These are phyloP conservation scores for Nomada hirtipes DNA, from an alignment of 2,888 invertebrate species.

Conservation along the genomic window DNA sequence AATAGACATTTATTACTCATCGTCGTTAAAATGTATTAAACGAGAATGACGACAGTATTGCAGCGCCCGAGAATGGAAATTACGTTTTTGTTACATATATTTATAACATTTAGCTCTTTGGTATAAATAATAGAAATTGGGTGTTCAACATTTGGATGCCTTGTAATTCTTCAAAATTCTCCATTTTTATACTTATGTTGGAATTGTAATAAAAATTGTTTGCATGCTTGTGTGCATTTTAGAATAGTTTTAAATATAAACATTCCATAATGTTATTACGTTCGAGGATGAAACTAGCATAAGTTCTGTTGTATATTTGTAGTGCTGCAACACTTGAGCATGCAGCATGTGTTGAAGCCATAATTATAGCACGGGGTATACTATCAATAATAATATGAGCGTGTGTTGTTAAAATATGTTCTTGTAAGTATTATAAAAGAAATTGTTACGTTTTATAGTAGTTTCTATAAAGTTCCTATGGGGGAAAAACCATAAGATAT, in stretches of 20 bases:
- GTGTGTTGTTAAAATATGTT: background rate
- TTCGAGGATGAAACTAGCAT: conserved; percentile 12
- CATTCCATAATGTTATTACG: background rate
- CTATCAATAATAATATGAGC: conserved; percentile 2
- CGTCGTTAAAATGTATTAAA: conserved; percentile 5
- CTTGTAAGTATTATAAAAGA: background rate
- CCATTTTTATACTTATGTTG: conserved; percentile 38
- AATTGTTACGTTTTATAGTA: background rate
- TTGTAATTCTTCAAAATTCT: conserved; percentile 20
- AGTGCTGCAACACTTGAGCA: conserved; percentile 32
- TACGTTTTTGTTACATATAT: background rate
- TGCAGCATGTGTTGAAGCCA: conserved; percentile 41
- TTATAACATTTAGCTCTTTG: background rate
- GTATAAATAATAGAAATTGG: conserved; percentile 6
- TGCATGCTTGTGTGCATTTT: conserved; percentile 45
- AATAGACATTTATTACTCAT: background rate
- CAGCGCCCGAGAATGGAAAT: conserved; percentile 7
- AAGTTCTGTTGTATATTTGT: background rate
- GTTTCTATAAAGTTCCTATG: background rate
- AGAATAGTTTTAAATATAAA: background rate
- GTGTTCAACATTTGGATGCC: conserved; percentile 8
- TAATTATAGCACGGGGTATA: conserved; percentile 10
- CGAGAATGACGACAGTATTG: conserved; percentile 20
- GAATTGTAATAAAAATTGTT: conserved; percentile 53
- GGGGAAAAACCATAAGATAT: background rate